Conservation (phyloP, 2,797 vertebrate species). For the Melanotaenia nigrans region DNA sequence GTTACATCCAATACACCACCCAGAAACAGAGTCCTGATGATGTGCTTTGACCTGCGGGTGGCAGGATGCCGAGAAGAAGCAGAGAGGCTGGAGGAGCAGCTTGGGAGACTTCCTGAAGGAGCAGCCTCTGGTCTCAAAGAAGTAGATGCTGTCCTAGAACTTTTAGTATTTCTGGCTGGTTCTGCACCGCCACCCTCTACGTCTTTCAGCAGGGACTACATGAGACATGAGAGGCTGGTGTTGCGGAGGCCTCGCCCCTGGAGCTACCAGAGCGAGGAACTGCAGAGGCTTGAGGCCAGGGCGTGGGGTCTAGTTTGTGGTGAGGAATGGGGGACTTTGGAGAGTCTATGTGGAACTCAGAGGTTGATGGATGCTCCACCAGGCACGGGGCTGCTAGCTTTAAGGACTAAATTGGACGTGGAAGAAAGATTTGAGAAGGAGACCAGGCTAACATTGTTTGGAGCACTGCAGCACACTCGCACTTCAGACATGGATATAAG, state of each 20-base stretch:
- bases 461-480: slow-evolving; percentile 92
- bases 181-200: slow-evolving; percentile 83
- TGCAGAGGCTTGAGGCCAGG: slow-evolving; percentile 81
- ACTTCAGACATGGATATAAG: slow-evolving; percentile 92
- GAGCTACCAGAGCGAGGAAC: slow-evolving; percentile 81
- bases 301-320: slow-evolving; percentile 82
- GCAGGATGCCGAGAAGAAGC: slow-evolving; percentile 88
- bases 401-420: slow-evolving; percentile 77
- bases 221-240: slow-evolving; percentile 79
- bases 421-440: slow-evolving; percentile 94
- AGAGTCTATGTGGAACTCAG: slow-evolving; percentile 80
- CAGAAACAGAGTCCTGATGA: slow-evolving; percentile 93
- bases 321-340: slow-evolving; percentile 81
- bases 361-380: slow-evolving; percentile 90
- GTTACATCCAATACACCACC: slow-evolving; percentile 80
- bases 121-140: slow-evolving; percentile 77
- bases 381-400: slow-evolving; percentile 84
- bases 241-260: slow-evolving; percentile 73
- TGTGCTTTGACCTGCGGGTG: slow-evolving; percentile 93
- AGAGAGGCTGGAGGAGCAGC: slow-evolving; percentile 88
- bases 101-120: slow-evolving; percentile 81
- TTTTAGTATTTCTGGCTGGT: slow-evolving; percentile 91
- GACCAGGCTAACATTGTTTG: slow-evolving; percentile 91
- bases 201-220: slow-evolving; percentile 83
- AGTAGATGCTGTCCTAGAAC: slow-evolving; percentile 86